Conservation (phyloP, 2,797 vertebrate genomes). For the Tadarida brasiliensis region DNA sequence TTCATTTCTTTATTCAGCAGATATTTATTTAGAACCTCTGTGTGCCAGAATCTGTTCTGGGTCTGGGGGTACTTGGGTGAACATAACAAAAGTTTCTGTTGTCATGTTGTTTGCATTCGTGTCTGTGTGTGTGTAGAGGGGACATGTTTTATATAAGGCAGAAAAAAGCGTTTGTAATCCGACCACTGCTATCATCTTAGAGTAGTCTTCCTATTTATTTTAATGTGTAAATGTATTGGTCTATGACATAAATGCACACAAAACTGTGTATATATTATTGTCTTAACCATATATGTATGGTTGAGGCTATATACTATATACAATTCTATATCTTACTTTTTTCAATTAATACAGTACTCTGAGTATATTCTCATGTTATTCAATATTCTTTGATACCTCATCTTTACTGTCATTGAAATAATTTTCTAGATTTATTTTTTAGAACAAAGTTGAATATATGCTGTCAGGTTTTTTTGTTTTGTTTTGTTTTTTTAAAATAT, state of each 20-base stretch:
- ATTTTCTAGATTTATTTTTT: slow-evolving; percentile 60
- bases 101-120: not conserved
- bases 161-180: not conserved
- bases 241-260: not conserved
- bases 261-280: not conserved
- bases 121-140: not conserved
- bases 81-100: slow-evolving; percentile 1
- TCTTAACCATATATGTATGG: not conserved
- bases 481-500: too few relatives aligned
- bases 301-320: not conserved
- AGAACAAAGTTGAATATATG: slow-evolving; percentile 6
- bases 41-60: slow-evolving; percentile 15
- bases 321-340: not conserved
- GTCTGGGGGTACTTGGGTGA: not conserved
- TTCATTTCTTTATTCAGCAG: not conserved
- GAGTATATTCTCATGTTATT: slow-evolving; percentile 29
- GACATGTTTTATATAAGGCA: not conserved
- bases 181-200: not conserved
- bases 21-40: not conserved
- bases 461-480: too few relatives aligned
- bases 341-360: not conserved
- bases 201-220: not conserved
- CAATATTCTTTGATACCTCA: not conserved
- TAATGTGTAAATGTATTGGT: not conserved
- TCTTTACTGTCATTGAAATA: slow-evolving; percentile 33